Evolutionary conservation across 2,797 vertebrate genomes (phyloP).

Genomic region (Sebastes itinus): DNA sequence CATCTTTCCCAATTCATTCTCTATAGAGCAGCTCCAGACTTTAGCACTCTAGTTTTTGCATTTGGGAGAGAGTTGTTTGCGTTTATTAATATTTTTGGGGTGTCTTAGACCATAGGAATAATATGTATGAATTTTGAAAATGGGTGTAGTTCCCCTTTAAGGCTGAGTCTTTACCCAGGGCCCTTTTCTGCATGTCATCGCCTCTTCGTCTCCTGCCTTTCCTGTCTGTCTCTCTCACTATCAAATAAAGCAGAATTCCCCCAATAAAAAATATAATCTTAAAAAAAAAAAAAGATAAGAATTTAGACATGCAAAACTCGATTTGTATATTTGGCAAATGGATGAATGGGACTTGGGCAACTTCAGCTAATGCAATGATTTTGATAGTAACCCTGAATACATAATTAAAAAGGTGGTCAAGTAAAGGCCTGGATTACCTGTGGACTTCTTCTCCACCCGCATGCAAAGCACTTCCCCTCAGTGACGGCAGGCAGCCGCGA

Average conservation of each 20-base stretch:
- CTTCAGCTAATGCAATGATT: constrained; percentile 1
- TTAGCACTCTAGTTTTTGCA: background rate
- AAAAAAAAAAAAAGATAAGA: background rate
- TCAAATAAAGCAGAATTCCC: background rate
- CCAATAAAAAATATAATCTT: background rate
- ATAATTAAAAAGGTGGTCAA: constrained; percentile 13
- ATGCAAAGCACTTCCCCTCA: constrained; percentile 67
- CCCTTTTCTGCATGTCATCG: no score
- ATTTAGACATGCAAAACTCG: background rate
- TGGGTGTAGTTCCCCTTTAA: background rate
- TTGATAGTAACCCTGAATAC: background rate
- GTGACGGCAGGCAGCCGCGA: constrained; percentile 58
- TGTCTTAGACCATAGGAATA: background rate
- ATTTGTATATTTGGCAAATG: background rate
- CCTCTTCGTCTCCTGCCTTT: no score
- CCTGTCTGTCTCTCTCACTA: background rate
- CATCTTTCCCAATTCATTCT: no score
- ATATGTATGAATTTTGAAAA: background rate
- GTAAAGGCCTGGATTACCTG: constrained; percentile 48
- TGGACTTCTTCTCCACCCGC: constrained; percentile 39
- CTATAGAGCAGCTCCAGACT: no score
- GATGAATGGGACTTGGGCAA: background rate
- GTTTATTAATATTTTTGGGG: background rate
- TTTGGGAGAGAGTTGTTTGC: background rate
- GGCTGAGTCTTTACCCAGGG: no score